A percentile compares a stretch with the other conserved stretches of the same genome.
Conservation (phyloP, 2,113 vertebrate species). For the Odocoileus virginianus region DNA sequence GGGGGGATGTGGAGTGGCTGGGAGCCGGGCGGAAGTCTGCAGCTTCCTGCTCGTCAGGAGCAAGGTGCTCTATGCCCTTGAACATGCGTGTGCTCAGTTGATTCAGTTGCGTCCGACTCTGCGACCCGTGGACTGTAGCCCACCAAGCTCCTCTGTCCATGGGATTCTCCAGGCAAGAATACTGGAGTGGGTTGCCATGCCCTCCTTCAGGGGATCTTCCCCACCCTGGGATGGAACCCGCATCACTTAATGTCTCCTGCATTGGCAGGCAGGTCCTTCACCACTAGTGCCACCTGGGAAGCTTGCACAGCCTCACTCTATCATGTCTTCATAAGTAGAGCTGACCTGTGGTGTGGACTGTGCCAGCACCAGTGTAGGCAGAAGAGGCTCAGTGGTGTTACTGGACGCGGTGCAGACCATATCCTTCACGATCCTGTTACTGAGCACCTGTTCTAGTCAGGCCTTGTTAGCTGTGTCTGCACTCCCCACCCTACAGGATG, state of each 20-base stretch:
- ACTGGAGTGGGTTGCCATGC: background rate
- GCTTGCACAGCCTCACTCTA: accelerated
- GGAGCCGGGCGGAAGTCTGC: accelerated
- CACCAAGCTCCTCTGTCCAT: background rate
- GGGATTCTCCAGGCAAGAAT: background rate
- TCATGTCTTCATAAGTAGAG: accelerated
- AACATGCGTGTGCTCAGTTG: background rate
- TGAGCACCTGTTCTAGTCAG: accelerated
- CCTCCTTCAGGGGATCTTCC: background rate
- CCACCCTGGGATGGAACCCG: background rate
- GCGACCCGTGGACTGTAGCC: background rate
- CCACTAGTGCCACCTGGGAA: background rate
- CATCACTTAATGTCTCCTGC: accelerated
- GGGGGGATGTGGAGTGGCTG: accelerated
- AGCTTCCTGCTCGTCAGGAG: background rate
- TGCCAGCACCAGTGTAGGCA: accelerated
- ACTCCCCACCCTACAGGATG: accelerated
- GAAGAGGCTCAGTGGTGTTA: accelerated
- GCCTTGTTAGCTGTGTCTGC: accelerated
- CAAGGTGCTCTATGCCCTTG: background rate
- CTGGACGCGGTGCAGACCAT: accelerated
- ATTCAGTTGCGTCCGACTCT: background rate
- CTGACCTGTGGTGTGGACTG: accelerated
- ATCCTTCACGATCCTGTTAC: accelerated
- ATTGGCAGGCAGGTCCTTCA: background rate